Evolutionary conservation across 2,113 vertebrate genomes (phyloP).

Genomic region (Dermatemys mawii): DNA sequence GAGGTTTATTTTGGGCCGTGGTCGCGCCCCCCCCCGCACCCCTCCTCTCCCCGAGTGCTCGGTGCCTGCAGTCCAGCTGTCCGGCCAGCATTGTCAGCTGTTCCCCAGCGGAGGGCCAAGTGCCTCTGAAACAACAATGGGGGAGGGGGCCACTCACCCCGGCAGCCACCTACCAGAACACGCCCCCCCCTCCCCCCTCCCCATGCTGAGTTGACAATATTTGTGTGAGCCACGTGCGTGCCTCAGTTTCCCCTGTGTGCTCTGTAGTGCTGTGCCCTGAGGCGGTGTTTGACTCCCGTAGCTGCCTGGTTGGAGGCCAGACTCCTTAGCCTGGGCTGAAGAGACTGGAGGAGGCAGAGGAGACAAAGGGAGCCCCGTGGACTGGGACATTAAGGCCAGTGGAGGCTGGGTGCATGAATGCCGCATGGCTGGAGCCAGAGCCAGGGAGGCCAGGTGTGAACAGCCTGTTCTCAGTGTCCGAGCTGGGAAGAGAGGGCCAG

Average conservation of each 20-base stretch:
- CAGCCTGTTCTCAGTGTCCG: background rate
- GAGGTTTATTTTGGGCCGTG: background rate
- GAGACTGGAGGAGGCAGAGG: background rate
- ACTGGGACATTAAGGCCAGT: background rate
- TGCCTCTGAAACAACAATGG: background rate
- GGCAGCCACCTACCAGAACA: background rate
- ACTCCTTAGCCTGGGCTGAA: background rate
- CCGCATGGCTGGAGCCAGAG: background rate
- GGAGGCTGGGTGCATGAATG: background rate
- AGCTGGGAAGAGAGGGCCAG: background rate
- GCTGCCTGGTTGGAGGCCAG: background rate
- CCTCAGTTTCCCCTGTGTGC: background rate
- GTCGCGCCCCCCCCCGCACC: background rate
- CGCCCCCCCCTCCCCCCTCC: background rate
- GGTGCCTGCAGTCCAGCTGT: slow-evolving; percentile 65
- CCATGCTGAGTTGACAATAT: background rate
- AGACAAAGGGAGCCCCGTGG: background rate
- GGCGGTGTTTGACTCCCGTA: background rate
- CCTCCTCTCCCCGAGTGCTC: background rate
- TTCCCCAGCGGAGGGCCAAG: slow-evolving; percentile 35
- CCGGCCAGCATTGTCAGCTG: slow-evolving; percentile 72
- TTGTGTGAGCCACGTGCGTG: background rate
- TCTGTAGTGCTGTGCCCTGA: background rate
- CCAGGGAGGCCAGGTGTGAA: background rate
- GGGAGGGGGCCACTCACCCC: background rate